Conservation (phyloP, 2,113 vertebrate species). For the Shinisaurus crocodilurus region DNA sequence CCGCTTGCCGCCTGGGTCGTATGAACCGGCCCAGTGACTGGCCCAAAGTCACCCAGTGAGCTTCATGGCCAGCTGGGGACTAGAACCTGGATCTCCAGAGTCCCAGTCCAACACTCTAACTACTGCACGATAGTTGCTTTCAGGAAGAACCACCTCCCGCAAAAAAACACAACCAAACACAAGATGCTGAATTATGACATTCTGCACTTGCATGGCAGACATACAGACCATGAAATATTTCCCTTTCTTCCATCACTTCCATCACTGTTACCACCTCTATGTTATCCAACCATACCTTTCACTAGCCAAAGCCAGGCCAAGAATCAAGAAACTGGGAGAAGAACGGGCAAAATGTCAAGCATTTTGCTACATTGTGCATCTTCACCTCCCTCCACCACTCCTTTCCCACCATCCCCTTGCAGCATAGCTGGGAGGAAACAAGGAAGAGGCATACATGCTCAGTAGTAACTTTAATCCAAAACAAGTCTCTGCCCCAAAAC, state of each 20-base stretch:
- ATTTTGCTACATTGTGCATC: background rate
- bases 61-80: no score
- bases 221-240: background rate
- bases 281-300: background rate
- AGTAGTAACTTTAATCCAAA: background rate
- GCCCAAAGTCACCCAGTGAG: no score
- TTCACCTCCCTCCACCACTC: no score
- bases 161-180: no score
- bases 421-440: background rate
- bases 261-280: background rate
- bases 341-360: background rate
- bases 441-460: background rate
- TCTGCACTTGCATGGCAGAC: background rate
- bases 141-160: background rate
- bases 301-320: background rate
- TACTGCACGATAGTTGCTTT: background rate
- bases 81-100: no score
- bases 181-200: background rate
- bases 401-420: background rate
- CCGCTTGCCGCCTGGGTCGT: no score
- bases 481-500: background rate
- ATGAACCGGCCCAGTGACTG: no score
- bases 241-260: background rate
- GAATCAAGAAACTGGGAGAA: background rate
- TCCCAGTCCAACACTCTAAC: no score